Base-by-base conservation (phyloP, 2,888 invertebrate species). In the Ectropis crepuscularia region DNA sequence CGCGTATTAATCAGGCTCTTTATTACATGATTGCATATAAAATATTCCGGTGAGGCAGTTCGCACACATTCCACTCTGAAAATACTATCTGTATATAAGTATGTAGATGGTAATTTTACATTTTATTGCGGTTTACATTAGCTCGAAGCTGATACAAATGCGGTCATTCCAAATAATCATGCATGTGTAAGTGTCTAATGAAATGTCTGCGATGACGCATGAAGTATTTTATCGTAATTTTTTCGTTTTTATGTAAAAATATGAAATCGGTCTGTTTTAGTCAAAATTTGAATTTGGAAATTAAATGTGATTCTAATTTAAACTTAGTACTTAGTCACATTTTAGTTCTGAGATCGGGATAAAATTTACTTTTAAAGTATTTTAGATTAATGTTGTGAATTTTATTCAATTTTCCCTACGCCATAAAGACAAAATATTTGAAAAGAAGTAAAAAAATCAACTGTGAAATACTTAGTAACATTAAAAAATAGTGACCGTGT, bases 1-100 rank as follows among this genome's bases (percentile, higher is more conserved):
- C 70, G 92, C 81, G 86, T 91, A 89, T 88, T 90, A 92, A 92
- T 83, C 83, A 90, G 88, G 74, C 81, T 85, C 88, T 89, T 89
- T 88, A 83, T 89, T 90, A 89, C 89, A 88, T 87, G 81, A 85
- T 82, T 79, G 80, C 79, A 84, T 83, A 88, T 89, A 87, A 86
- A 87, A 88, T 87, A 90, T 90, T 86, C 89, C 73, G 74, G 73
- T 71, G 76, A 74, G 81, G 79, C 77, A 71, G 74, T 73, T 73
- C 82, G 83, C 83, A 79, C 78, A 82, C 81, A 85, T 72, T 81
- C 77, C 74, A 73, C 75, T 79, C 77, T 78, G 76, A 83, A 81
- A 83, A 77, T 67, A 72, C 79, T 73, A 79, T 82, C 78, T 80
- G 78, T 76, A 75, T 74, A 28, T 2, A 28, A 28, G 72, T 75